phyloP scores from a whole-genome alignment of 2,113 vertebrate species.

The Chaetodon auriga region DNA sequence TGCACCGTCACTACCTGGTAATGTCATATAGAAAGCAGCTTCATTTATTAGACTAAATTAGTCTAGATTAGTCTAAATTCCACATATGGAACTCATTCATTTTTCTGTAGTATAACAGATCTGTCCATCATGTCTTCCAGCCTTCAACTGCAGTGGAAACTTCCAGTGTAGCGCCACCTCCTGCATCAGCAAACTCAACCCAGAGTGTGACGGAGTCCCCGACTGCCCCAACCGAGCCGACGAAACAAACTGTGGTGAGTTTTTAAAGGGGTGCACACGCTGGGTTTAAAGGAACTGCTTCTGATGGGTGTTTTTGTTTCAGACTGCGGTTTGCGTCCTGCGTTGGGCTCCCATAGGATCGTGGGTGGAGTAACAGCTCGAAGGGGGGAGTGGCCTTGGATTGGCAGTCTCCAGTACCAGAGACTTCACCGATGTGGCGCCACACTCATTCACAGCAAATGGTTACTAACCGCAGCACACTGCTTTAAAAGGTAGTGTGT shows the following conservation, averaged over 20 bases:
- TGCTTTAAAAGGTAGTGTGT: slow-evolving; percentile 89
- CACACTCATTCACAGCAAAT: slow-evolving; percentile 90
- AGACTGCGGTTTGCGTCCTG: slow-evolving; percentile 90
- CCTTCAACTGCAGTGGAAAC: slow-evolving; percentile 86
- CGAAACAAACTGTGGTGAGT: slow-evolving; percentile 88
- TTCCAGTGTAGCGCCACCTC: slow-evolving; percentile 85
- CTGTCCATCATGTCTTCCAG: slow-evolving; percentile 52
- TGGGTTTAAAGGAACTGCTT: background rate
- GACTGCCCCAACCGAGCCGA: slow-evolving; percentile 89
- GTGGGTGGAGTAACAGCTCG: slow-evolving; percentile 89
- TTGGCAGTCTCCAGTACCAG: slow-evolving; percentile 91
- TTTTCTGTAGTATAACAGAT: background rate
- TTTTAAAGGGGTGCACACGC: background rate
- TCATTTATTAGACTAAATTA: background rate
- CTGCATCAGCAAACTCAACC: slow-evolving; percentile 90
- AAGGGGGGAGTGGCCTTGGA: slow-evolving; percentile 95
- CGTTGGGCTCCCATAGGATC: slow-evolving; percentile 85
- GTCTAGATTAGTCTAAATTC: background rate
- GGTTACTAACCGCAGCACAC: slow-evolving; percentile 94
- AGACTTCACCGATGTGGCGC: slow-evolving; percentile 91
- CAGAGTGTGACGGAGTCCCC: slow-evolving; percentile 87
- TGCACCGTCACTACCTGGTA: slow-evolving; percentile 60
- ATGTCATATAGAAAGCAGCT: background rate
- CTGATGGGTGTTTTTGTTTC: slow-evolving; percentile 37
- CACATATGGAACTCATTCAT: background rate